Evolutionary conservation across 2,797 vertebrate genomes (phyloP).

Genomic region (Poecilia wingei): DNA sequence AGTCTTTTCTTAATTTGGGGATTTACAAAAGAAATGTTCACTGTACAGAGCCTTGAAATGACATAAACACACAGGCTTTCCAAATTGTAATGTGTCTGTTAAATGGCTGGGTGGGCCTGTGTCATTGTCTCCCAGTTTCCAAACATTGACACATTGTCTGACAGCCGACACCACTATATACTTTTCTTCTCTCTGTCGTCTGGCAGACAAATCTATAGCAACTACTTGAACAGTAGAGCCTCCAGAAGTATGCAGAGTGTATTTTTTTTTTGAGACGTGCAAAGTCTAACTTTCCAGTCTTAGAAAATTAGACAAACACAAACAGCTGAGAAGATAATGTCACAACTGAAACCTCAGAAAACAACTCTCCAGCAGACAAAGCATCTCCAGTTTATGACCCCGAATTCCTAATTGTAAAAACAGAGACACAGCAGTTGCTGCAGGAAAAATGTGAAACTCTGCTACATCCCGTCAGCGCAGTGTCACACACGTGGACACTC

Average conservation of each 20-base stretch:
- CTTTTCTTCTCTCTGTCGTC: constrained; percentile 27
- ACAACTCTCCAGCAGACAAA: constrained; percentile 2
- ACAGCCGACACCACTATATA: constrained; percentile 18
- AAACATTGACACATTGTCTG: constrained; percentile 35
- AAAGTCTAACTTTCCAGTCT: neutral
- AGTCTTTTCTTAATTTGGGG: neutral
- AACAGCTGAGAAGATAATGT: neutral
- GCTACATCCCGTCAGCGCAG: constrained; percentile 28
- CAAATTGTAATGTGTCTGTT: constrained; percentile 21
- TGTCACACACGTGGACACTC: constrained; percentile 44
- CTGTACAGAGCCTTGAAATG: constrained; percentile 2
- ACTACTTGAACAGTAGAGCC: neutral
- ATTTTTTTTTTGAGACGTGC: neutral
- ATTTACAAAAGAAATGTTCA: constrained; percentile 11
- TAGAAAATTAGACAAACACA: neutral
- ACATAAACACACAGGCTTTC: neutral
- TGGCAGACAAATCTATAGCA: neutral
- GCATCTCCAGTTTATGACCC: constrained; percentile 19
- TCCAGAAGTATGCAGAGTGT: neutral
- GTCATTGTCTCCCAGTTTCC: constrained; percentile 19
- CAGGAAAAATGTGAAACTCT: constrained; percentile 39
- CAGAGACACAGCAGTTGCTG: constrained; percentile 40
- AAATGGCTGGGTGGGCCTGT: constrained; percentile 46
- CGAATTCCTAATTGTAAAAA: constrained; percentile 56
- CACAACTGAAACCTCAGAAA: constrained; percentile 7